phyloP scores from a whole-genome alignment of 2,888 invertebrate species.

The Chrysotoxum bicinctum region DNA sequence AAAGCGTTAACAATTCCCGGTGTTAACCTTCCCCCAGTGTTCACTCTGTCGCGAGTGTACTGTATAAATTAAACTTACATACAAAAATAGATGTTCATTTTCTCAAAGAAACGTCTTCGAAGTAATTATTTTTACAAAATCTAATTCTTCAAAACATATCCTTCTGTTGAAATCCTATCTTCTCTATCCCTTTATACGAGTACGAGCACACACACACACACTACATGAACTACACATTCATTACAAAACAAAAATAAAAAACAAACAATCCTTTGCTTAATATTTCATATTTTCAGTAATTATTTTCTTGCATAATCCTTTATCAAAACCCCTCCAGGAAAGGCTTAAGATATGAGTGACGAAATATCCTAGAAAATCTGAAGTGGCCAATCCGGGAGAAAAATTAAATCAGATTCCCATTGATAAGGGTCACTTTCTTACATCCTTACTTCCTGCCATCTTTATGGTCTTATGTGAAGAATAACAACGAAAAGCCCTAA shows the following conservation, averaged over 20 bases:
- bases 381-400: conserved; percentile 55
- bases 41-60: too few species aligned
- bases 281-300: conserved; percentile 65
- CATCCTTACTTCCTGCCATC: neutral
- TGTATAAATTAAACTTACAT: neutral
- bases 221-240: neutral
- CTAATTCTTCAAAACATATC: neutral
- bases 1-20: too few species aligned
- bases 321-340: conserved; percentile 26
- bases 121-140: neutral
- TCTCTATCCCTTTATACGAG: neutral
- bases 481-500: conserved; percentile 32
- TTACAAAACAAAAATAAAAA: neutral
- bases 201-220: neutral
- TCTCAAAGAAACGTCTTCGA: neutral
- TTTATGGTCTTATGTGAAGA: neutral
- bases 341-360: conserved; percentile 66
- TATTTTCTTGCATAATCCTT: conserved; percentile 68
- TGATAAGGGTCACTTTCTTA: conserved; percentile 67
- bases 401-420: conserved; percentile 56
- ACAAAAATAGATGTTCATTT: neutral
- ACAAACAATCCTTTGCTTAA: conserved; percentile 32
- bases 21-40: too few species aligned
- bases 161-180: neutral
- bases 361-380: conserved; percentile 55